Evolutionary conservation across 2,888 invertebrate genomes (phyloP).

Genomic region (Labia minor): DNA sequence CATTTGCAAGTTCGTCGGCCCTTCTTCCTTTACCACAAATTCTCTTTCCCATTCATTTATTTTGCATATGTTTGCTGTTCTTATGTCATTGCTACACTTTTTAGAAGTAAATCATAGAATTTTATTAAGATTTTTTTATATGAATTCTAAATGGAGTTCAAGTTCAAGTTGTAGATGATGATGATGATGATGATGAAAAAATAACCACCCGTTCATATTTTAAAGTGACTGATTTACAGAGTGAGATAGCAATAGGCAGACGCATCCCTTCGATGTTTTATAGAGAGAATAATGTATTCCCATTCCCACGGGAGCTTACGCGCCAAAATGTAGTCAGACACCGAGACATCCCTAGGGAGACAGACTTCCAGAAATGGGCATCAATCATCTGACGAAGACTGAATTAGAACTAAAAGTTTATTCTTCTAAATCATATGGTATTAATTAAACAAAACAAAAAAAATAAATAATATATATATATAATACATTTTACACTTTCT

Average conservation of each 20-base stretch:
- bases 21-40: neutral
- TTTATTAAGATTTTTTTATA: neutral
- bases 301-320: constrained; percentile 1
- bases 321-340: neutral
- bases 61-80: too few species aligned
- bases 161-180: too few species aligned
- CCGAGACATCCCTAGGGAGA: neutral
- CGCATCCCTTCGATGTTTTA: too few species aligned
- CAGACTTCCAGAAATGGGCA: neutral
- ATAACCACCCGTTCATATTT: neutral
- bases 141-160: neutral
- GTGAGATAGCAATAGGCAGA: neutral
- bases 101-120: too few species aligned
- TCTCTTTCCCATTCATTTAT: too few species aligned
- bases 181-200: too few species aligned
- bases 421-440: neutral
- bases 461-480: neutral
- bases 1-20: neutral
- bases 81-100: too few species aligned
- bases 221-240: neutral
- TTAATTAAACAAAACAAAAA: neutral
- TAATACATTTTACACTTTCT: too few species aligned
- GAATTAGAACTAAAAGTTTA: neutral
- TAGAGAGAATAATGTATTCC: neutral
- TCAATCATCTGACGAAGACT: neutral